phyloP scores from a whole-genome alignment of 64 coral and sea anemone species.

The Pocillopora verrucosa region DNA sequence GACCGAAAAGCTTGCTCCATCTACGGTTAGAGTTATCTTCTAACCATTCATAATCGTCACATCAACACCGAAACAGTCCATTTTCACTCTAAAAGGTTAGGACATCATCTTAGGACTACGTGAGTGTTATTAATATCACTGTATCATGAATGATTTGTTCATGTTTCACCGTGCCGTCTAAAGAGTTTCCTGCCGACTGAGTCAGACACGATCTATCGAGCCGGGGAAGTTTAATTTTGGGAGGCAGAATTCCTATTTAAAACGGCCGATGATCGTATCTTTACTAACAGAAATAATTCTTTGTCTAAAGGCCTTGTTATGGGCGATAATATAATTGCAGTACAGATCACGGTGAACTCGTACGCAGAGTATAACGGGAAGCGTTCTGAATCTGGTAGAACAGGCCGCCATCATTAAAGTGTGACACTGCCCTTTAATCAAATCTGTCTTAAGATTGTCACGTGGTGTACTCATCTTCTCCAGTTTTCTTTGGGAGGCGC shows the following conservation, averaged over 20 bases:
- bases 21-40: slow-evolving; percentile 51
- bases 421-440: slow-evolving; percentile 42
- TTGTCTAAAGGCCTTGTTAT: neutral
- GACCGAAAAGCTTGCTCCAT: neutral
- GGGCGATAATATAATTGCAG: neutral
- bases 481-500: neutral
- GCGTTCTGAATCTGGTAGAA: neutral
- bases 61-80: neutral
- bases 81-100: slow-evolving; percentile 14
- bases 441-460: slow-evolving; percentile 25
- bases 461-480: neutral
- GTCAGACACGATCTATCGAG: slow-evolving; percentile 65
- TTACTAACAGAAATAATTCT: neutral
- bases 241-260: neutral
- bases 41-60: slow-evolving; percentile 48
- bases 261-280: neutral
- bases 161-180: slow-evolving; percentile 32
- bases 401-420: slow-evolving; percentile 7
- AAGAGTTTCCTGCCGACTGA: slow-evolving; percentile 14
- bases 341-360: neutral
- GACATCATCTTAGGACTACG: slow-evolving; percentile 13
- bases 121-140: slow-evolving; percentile 34
- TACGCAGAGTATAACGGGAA: slow-evolving; percentile 24
- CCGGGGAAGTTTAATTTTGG: neutral
- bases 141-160: slow-evolving; percentile 2